phyloP scores from a whole-genome alignment of 2,113 vertebrate species.

The Alouatta palliata region DNA sequence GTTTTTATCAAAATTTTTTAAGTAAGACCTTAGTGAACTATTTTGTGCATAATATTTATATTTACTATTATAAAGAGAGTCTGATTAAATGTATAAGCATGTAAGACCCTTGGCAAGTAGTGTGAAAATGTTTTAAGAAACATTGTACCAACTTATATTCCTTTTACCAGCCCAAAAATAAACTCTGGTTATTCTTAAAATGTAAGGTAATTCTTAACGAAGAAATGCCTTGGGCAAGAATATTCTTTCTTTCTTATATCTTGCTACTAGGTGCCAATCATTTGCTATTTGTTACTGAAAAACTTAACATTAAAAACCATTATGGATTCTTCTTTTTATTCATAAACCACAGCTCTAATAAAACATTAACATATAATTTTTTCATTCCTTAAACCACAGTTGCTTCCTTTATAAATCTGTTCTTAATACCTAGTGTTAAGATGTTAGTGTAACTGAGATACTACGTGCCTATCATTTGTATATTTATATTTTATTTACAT shows the following conservation, averaged over 20 bases:
- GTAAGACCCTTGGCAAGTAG: background rate
- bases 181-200: background rate
- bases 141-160: background rate
- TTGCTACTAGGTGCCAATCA: background rate
- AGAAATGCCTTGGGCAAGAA: background rate
- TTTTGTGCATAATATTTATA: background rate
- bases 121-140: background rate
- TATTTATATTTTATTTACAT: slow-evolving; percentile 1
- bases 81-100: background rate
- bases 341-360: background rate
- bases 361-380: background rate
- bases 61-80: background rate
- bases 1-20: background rate
- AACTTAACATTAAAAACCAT: background rate
- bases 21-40: background rate
- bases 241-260: background rate
- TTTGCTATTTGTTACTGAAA: background rate
- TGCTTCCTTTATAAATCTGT: background rate
- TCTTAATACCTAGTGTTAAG: background rate
- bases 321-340: background rate
- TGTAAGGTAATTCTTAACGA: background rate
- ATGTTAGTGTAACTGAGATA: background rate
- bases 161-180: background rate
- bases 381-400: background rate
- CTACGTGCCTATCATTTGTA: background rate